Evolutionary conservation across 2,888 invertebrate species (phyloP).

Genomic region (Drymonia ruficornis): DNA sequence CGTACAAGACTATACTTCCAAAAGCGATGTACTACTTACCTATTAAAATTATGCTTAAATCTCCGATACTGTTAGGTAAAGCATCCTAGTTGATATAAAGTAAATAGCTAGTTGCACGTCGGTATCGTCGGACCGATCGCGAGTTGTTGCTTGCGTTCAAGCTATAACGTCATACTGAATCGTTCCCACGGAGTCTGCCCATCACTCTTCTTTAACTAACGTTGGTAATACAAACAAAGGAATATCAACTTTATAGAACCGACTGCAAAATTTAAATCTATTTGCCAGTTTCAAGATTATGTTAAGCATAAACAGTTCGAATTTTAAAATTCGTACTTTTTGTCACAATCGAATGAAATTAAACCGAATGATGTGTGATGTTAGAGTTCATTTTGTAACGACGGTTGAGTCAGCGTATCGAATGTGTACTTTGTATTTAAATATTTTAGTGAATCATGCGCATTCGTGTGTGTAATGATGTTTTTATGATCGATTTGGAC

Average conservation of each 20-base stretch:
- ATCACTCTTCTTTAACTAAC: slow-evolving; percentile 62
- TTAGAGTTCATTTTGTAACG: slow-evolving; percentile 13
- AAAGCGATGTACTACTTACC: too few relatives aligned
- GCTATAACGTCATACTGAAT: slow-evolving; percentile 60
- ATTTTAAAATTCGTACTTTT: slow-evolving; percentile 49
- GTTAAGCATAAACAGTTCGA: slow-evolving; percentile 54
- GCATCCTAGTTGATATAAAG: slow-evolving; percentile 40
- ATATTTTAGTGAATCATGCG: slow-evolving; percentile 75
- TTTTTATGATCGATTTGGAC: slow-evolving; percentile 65
- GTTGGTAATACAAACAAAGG: slow-evolving; percentile 22
- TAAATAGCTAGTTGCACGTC: slow-evolving; percentile 48
- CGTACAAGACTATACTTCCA: too few relatives aligned
- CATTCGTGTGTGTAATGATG: slow-evolving; percentile 75
- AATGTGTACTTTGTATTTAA: slow-evolving; percentile 66
- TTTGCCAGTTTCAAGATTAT: slow-evolving; percentile 22
- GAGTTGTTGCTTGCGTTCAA: slow-evolving; percentile 62
- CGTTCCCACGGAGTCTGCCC: slow-evolving; percentile 76
- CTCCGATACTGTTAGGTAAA: slow-evolving; percentile 39
- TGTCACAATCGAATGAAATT: slow-evolving; percentile 2
- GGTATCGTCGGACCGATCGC: slow-evolving; percentile 65
- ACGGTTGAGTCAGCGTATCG: slow-evolving; percentile 48
- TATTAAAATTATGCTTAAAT: slow-evolving; percentile 23
- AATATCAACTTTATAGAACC: slow-evolving; percentile 40
- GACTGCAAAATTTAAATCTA: slow-evolving; percentile 30
- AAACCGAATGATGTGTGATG: rapidly evolving